Conservation (phyloP, 2,113 vertebrate genomes). For the Excalfactoria chinensis region DNA sequence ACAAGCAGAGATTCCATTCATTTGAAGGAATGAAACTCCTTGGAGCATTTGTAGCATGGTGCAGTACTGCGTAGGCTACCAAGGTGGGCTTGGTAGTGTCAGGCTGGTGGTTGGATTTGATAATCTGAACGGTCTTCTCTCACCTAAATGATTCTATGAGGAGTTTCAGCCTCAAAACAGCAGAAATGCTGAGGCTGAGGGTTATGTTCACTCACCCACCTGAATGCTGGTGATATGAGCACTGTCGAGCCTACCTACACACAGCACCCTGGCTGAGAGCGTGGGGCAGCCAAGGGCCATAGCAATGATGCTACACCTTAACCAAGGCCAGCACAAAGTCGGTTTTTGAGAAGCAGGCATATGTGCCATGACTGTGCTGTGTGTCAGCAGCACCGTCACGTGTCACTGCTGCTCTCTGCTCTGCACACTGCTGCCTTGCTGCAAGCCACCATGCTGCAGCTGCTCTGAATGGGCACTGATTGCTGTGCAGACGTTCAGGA, state of each 20-base stretch:
- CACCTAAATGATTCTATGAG: not conserved
- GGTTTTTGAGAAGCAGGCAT: not conserved
- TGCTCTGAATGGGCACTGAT: not conserved
- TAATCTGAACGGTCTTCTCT: not conserved
- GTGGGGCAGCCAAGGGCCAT: not conserved
- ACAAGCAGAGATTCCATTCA: not conserved
- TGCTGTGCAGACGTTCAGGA: fast-evolving
- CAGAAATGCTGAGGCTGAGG: not conserved
- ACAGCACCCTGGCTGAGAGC: not conserved
- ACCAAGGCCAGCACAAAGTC: not conserved
- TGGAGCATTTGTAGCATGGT: not conserved
- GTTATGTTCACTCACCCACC: not conserved
- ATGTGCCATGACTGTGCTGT: not conserved
- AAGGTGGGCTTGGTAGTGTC: not conserved
- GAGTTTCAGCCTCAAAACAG: not conserved
- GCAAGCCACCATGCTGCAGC: not conserved
- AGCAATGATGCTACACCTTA: not conserved
- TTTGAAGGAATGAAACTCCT: not conserved
- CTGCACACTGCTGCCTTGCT: not conserved
- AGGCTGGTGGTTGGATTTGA: not conserved
- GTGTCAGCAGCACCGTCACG: not conserved
- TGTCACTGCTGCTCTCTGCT: not conserved
- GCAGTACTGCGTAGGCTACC: not conserved
- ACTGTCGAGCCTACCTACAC: not conserved
- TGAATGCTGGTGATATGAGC: not conserved